phyloP scores from a whole-genome alignment of 2,888 invertebrate species.

The Trachelus iudaicus region DNA sequence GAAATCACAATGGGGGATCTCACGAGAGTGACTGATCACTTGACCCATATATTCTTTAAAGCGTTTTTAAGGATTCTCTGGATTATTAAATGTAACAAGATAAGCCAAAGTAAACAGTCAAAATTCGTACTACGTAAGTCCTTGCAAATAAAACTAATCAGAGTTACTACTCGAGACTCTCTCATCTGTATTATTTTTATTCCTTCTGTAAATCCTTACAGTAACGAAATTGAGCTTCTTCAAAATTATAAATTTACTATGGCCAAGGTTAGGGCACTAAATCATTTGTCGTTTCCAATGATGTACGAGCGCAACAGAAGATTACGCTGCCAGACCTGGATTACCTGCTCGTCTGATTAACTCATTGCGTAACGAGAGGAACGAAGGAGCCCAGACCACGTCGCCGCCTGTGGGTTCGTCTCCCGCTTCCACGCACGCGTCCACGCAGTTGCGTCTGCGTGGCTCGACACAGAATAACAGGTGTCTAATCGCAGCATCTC shows the following conservation, averaged over 20 bases:
- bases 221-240: neutral
- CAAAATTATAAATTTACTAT: neutral
- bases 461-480: neutral
- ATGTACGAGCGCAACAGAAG: neutral
- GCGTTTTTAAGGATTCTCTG: neutral
- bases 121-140: neutral
- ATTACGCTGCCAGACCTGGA: constrained; percentile 16
- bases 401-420: neutral
- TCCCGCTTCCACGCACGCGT: neutral
- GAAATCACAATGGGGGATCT: neutral
- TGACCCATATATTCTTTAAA: neutral
- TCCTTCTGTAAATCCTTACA: neutral
- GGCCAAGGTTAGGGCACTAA: neutral
- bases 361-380: constrained; percentile 23
- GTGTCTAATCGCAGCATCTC: constrained; percentile 19
- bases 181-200: neutral
- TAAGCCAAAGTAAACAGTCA: neutral
- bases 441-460: neutral
- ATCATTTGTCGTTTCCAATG: constrained; percentile 12
- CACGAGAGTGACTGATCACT: neutral
- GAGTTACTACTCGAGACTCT: neutral
- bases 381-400: neutral
- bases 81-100: neutral
- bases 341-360: constrained; percentile 32
- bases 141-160: neutral